phyloP scores from a whole-genome alignment of 2,797 vertebrate species.

The Lateolabrax maculatus region DNA sequence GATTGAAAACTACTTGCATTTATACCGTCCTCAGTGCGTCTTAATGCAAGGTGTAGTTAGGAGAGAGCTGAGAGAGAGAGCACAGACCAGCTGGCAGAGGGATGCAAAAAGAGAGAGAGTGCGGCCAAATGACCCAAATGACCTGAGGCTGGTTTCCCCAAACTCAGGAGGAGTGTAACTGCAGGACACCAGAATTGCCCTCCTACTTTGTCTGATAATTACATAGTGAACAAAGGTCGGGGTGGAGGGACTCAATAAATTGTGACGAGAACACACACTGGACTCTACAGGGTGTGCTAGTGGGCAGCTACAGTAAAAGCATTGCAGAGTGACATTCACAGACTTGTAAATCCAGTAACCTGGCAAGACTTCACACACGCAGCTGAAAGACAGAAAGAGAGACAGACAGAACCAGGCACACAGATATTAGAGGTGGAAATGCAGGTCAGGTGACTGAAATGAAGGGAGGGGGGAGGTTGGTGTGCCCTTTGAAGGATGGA shows the following conservation, averaged over 20 bases:
- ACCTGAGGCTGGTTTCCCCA: constrained; percentile 24
- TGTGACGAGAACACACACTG: background rate
- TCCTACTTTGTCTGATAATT: constrained; percentile 33
- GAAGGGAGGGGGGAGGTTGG: constrained; percentile 1
- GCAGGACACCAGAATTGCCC: constrained; percentile 14
- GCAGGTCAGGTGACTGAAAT: constrained; percentile 19
- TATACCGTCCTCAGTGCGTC: no score
- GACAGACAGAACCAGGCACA: constrained; percentile 28
- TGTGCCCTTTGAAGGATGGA: constrained; percentile 55
- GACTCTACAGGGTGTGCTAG: constrained; percentile 18
- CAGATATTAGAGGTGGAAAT: constrained; percentile 32
- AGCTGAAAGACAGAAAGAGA: constrained; percentile 15
- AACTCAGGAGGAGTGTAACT: constrained; percentile 16
- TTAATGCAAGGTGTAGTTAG: no score
- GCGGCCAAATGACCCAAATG: constrained; percentile 19
- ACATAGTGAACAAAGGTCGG: constrained; percentile 9
- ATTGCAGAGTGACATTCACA: constrained; percentile 39
- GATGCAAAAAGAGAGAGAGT: constrained; percentile 2
- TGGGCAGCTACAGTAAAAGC: constrained; percentile 20
- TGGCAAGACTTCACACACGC: constrained; percentile 49
- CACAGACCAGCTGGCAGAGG: constrained; percentile 5
- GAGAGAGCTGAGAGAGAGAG: constrained; percentile 13
- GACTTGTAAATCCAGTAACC: constrained; percentile 57
- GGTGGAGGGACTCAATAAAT: background rate
- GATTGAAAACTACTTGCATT: no score